These are phyloP conservation scores for Alethe castanea DNA, from an alignment of 2,113 vertebrate species.

Conservation along the genomic window DNA sequence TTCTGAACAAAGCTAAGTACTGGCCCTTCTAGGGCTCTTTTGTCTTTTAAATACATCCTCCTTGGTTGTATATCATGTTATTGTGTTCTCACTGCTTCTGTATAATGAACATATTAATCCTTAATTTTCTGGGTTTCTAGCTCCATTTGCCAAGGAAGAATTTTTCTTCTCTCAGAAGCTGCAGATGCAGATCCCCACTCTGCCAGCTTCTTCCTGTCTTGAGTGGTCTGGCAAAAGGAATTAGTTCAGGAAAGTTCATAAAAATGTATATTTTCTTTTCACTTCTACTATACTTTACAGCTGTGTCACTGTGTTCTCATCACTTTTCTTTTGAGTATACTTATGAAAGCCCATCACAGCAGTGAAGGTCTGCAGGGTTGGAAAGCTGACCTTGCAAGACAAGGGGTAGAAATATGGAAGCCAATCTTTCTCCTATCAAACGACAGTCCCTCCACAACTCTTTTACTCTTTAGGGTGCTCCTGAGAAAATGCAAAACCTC, in stretches of 20 bases:
- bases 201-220: conserved; percentile 24
- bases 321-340: neutral
- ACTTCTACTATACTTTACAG: neutral
- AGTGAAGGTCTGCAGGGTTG: neutral
- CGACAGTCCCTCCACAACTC: neutral
- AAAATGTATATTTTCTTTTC: neutral
- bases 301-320: neutral
- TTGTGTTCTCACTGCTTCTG: conserved; percentile 28
- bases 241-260: conserved; percentile 17
- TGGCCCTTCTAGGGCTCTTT: neutral
- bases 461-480: neutral
- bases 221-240: conserved; percentile 8
- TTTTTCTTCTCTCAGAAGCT: conserved; percentile 37
- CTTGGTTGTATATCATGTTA: conserved; percentile 24
- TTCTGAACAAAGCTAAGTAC: conserved; percentile 50
- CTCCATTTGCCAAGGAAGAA: conserved; percentile 28
- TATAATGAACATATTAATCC: conserved; percentile 65
- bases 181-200: conserved; percentile 17
- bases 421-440: neutral
- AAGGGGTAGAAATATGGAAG: neutral
- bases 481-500: neutral
- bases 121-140: conserved; percentile 49
- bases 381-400: neutral
- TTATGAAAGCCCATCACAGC: neutral
- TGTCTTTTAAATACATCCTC: conserved; percentile 48